A percentile compares a stretch with the other conserved stretches of the same genome.
These are phyloP conservation scores for Dione juno DNA, from an alignment of 2,888 invertebrate species.

Conservation along the genomic window DNA sequence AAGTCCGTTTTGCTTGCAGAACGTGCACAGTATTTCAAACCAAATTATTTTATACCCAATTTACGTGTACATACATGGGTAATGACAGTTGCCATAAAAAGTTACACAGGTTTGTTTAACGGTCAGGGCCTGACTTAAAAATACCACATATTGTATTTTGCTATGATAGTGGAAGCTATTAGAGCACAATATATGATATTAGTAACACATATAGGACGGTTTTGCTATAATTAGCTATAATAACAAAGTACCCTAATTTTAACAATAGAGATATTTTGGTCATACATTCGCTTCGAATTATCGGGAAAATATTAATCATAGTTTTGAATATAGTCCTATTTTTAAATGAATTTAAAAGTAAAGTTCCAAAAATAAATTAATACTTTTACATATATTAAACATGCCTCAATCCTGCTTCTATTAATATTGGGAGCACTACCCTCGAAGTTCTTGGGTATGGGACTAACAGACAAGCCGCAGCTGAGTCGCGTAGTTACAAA, in stretches of 20 bases:
- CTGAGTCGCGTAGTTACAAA: no score
- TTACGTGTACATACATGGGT: slow-evolving; percentile 34
- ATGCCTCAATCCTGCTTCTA: no score
- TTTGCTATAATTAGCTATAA: neutral
- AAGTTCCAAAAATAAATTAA: neutral
- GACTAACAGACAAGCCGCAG: no score
- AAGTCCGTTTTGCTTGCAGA: slow-evolving; percentile 31
- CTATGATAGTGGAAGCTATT: slow-evolving; percentile 6
- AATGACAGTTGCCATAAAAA: slow-evolving; percentile 39
- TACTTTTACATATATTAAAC: no score
- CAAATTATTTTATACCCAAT: slow-evolving; percentile 37
- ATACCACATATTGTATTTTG: slow-evolving; percentile 26
- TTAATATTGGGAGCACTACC: no score
- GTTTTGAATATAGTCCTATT: neutral
- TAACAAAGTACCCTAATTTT: neutral
- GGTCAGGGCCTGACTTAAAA: slow-evolving; percentile 23
- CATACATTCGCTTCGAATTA: neutral
- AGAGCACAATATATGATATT: slow-evolving; percentile 1
- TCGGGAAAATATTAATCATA: neutral
- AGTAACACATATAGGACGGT: slow-evolving; percentile 8
- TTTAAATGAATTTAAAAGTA: neutral
- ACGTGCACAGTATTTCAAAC: slow-evolving; percentile 33
- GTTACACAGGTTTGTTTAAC: slow-evolving; percentile 36
- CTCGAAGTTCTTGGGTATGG: no score
- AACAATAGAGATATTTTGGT: neutral